Conservation (phyloP, 2,888 invertebrate species). For the Lepidochrysops patricia region DNA sequence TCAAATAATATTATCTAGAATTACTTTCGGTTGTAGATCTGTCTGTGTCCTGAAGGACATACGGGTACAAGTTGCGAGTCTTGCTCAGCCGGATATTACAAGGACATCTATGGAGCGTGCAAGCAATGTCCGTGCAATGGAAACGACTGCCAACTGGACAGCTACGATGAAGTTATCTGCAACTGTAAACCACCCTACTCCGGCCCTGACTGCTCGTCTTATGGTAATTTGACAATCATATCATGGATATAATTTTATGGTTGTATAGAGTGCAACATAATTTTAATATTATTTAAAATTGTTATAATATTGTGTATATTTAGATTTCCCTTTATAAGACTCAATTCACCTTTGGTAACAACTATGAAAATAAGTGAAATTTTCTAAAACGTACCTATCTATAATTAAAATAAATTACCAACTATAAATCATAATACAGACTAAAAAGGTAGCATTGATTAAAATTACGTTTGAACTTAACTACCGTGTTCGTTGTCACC, state of each 20-base stretch:
- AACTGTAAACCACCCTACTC: slow-evolving; percentile 80
- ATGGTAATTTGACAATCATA: too few relatives aligned
- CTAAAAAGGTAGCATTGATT: too few relatives aligned
- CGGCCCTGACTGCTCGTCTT: slow-evolving; percentile 77
- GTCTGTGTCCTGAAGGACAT: slow-evolving; percentile 88
- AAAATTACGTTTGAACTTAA: too few relatives aligned
- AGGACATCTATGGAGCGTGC: slow-evolving; percentile 78
- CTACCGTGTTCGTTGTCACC: not conserved
- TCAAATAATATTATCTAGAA: too few relatives aligned
- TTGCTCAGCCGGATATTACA: slow-evolving; percentile 82
- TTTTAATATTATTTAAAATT: not conserved
- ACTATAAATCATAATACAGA: too few relatives aligned
- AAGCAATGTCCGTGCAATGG: slow-evolving; percentile 84
- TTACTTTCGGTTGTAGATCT: slow-evolving; percentile 71
- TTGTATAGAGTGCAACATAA: not conserved
- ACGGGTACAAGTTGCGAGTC: slow-evolving; percentile 88
- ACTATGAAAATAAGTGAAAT: not conserved
- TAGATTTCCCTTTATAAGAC: too few relatives aligned
- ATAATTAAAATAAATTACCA: not conserved
- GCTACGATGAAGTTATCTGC: slow-evolving; percentile 77
- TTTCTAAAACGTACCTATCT: not conserved
- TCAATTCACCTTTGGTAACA: too few relatives aligned
- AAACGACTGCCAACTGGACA: slow-evolving; percentile 77
- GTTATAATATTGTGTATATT: too few relatives aligned
- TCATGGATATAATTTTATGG: too few relatives aligned